Percentiles rank a stretch among this genome's conserved stretches.
Evolutionary conservation across 2,888 invertebrate species (phyloP).

Genomic region (Imbricaverruca yamaguchii): DNA sequence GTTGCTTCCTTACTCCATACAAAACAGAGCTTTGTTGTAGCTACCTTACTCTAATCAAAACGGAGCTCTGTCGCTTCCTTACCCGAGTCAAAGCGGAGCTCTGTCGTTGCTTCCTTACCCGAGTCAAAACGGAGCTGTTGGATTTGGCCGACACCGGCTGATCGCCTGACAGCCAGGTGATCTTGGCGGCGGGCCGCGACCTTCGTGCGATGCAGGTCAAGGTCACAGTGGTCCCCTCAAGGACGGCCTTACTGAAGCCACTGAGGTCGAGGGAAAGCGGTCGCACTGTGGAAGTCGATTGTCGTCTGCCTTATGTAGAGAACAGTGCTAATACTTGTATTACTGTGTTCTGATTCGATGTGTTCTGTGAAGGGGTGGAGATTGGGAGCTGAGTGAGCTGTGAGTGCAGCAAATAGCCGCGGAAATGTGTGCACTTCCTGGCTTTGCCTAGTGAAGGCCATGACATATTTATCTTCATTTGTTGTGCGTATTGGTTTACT

Average conservation of each 20-base stretch:
- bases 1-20: too few species aligned
- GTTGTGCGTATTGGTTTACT: too few species aligned
- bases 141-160: slow-evolving; percentile 43
- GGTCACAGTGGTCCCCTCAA: slow-evolving; percentile 68
- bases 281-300: slow-evolving; percentile 55
- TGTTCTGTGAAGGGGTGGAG: too few species aligned
- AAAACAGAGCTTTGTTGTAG: not conserved
- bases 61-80: not conserved
- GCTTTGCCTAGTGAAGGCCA: too few species aligned
- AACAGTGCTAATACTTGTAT: too few species aligned
- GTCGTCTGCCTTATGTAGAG: too few species aligned
- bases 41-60: not conserved
- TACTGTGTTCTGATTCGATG: too few species aligned
- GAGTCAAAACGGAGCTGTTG: not conserved
- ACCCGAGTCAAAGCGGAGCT: too few species aligned
- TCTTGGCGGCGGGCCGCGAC: slow-evolving; percentile 71
- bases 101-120: not conserved
- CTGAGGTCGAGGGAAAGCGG: slow-evolving; percentile 67
- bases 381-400: too few species aligned
- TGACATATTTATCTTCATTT: too few species aligned
- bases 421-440: too few species aligned
- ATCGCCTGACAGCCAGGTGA: slow-evolving; percentile 73
- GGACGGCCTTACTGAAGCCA: slow-evolving; percentile 68
- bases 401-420: too few species aligned
- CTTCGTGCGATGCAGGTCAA: slow-evolving; percentile 67